phyloP scores from a whole-genome alignment of 2,888 invertebrate species.

The Kryphioiulus occultus region DNA sequence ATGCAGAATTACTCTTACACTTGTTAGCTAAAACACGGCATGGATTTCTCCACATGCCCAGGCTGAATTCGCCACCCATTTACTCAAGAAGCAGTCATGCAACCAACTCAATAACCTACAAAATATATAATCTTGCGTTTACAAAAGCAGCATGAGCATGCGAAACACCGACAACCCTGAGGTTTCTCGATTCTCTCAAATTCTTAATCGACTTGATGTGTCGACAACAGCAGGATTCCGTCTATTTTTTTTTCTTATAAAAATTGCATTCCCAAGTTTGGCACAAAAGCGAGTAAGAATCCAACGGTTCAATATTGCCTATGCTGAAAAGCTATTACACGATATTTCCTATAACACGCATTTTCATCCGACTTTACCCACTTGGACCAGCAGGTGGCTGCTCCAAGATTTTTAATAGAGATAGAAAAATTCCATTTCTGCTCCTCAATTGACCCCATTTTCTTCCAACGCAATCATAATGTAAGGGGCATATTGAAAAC shows the following conservation, averaged over 20 bases:
- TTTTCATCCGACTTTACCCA: conserved; percentile 18
- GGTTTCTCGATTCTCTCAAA: conserved; percentile 6
- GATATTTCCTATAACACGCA: neutral
- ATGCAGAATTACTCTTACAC: neutral
- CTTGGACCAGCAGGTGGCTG: conserved; percentile 23
- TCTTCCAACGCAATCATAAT: neutral
- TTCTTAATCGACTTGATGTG: neutral
- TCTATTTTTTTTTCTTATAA: neutral
- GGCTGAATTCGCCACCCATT: neutral
- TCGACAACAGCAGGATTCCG: neutral
- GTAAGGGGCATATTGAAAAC: neutral
- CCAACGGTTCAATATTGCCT: conserved; percentile 18
- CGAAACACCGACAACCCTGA: neutral
- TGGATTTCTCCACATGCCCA: neutral
- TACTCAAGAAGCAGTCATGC: neutral
- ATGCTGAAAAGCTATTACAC: neutral
- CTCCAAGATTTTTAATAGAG: conserved; percentile 21
- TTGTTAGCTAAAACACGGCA: neutral
- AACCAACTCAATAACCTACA: neutral
- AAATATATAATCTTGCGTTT: neutral
- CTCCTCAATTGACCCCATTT: neutral
- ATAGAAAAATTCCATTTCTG: conserved; percentile 26
- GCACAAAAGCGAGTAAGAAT: neutral
- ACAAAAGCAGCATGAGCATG: neutral
- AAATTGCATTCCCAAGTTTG: neutral